Evolutionary conservation across 2,797 vertebrate genomes (phyloP), one percentile per base, ranked within the genome.

Genomic region (Monodelphis domestica): DNA sequence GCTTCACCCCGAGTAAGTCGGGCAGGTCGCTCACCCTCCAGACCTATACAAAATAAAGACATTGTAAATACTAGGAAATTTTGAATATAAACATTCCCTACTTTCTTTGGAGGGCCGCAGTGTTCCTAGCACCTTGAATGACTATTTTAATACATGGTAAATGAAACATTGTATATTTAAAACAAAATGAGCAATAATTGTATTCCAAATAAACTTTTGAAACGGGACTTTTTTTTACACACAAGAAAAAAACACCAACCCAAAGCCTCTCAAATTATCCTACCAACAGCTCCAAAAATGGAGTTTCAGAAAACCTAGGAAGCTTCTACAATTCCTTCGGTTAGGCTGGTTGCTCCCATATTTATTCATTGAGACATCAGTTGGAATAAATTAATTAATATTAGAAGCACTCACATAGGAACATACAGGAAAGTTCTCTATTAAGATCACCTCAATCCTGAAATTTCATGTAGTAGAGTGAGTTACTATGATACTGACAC

Each of bases 11-110:
- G 99, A 54, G 99, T 99, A 11, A 99, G 99, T 91, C 99, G 99
- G 0, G 99, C 99, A 0, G 99, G 99, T 91, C 99, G 99, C 96
- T 99, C 99, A 55, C 99, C 99, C 96, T 99, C 99, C 98, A 99
- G 98, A 97, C 99, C 99, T 99, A 97, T 0, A 95, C 9, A 91
- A 89, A 93, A 54, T 12, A 93, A 93, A 90, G 30, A 91, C 17
- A 88, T 1, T 0, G 53, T 95, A 12, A 97, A 92, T 21, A 50
- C 0, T 59, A 1, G 17, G 12, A 63, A 91, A 87, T 2, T 70
- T 38, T 70, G n/a, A 45, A 78, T 10, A 9, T 26, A 24, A 7
- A 45, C 21, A 78, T 45, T 26, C 21, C 38, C 45, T 17, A 78
- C 70, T 78, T 26, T 78, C 70, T 78, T 26, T 78, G 2, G 70